Evolutionary conservation across 1,140 invertebrate genomes (phyloP).

Genomic region (Pantala flavescens): DNA sequence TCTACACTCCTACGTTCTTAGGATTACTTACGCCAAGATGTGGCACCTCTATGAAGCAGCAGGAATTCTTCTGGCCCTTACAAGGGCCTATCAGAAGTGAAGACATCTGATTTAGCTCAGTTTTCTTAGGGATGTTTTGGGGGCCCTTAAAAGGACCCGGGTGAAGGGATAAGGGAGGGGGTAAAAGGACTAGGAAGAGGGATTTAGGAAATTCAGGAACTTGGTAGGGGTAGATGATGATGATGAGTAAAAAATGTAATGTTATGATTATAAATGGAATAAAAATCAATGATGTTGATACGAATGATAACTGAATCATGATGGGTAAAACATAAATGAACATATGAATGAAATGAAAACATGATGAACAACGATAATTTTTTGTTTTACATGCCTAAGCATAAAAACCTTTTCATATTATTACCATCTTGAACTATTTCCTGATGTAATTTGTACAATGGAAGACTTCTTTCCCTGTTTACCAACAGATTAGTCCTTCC

Average conservation of each 20-base stretch:
- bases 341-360: background rate
- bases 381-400: constrained; percentile 6
- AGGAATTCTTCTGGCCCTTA: too few relatives aligned
- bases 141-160: background rate
- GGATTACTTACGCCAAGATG: too few relatives aligned
- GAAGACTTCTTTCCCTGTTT: constrained; percentile 5
- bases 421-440: background rate
- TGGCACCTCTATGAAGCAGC: too few relatives aligned
- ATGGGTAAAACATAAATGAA: background rate
- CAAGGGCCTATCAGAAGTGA: background rate
- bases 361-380: background rate
- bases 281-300: too few relatives aligned
- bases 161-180: background rate
- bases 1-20: too few relatives aligned
- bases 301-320: too few relatives aligned
- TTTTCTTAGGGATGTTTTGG: background rate
- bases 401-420: background rate
- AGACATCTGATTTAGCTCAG: background rate
- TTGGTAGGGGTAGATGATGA: too few relatives aligned
- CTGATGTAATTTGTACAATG: constrained; percentile 10
- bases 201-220: background rate
- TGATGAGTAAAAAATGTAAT: too few relatives aligned
- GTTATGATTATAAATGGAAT: too few relatives aligned
- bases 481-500: constrained; percentile 8
- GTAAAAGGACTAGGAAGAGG: background rate